Percentiles rank a stretch among this genome's conserved stretches.
Evolutionary conservation across 2,797 vertebrate species (phyloP).

Genomic region (Labroides dimidiatus): DNA sequence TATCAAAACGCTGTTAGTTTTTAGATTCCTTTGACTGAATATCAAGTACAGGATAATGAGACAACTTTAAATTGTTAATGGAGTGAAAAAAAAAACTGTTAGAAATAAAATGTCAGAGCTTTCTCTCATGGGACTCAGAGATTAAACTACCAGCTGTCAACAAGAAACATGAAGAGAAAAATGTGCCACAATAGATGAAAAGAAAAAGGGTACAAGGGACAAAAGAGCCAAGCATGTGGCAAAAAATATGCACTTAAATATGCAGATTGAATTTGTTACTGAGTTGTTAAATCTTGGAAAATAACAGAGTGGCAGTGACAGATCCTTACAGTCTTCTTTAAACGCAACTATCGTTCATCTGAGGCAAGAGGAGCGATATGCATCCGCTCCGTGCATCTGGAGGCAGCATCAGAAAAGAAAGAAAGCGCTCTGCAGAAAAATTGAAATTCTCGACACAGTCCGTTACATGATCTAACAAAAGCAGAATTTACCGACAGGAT

Average conservation of each 20-base stretch:
- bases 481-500: neutral
- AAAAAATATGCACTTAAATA: conserved; percentile 7
- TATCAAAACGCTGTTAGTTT: conserved; percentile 30
- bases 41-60: conserved; percentile 35
- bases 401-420: conserved; percentile 8
- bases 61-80: conserved; percentile 1
- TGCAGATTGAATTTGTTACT: neutral
- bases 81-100: conserved; percentile 15
- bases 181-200: neutral
- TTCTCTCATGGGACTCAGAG: conserved; percentile 18
- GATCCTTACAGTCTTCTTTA: neutral
- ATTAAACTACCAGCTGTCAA: conserved; percentile 35
- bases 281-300: neutral
- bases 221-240: neutral
- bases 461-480: conserved; percentile 4
- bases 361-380: neutral
- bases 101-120: conserved; percentile 21
- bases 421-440: neutral
- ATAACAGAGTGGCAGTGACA: neutral
- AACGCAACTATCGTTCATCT: conserved; percentile 12
- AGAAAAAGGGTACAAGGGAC: neutral
- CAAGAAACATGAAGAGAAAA: conserved; percentile 9
- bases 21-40: conserved; percentile 20
- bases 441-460: neutral
- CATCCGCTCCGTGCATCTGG: neutral